Evolutionary conservation across 1,140 invertebrate species (phyloP).

Genomic region (Tetragnatha versicolor): DNA sequence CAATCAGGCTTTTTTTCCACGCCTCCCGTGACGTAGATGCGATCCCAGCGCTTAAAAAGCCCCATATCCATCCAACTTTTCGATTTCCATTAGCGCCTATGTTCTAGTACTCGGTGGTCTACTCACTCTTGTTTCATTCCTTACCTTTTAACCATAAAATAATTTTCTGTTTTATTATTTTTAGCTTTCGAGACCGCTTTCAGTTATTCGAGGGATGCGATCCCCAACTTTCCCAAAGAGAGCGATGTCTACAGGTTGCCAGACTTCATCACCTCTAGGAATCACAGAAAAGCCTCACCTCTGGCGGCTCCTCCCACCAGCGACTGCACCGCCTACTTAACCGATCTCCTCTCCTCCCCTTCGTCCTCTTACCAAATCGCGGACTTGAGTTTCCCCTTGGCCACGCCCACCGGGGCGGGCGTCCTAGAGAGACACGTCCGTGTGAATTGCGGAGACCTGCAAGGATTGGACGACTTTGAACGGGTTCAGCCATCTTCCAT

Average conservation of each 20-base stretch:
- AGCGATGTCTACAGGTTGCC: too few species aligned
- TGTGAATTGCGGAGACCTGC: not conserved
- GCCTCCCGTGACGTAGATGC: too few species aligned
- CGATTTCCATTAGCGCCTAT: too few species aligned
- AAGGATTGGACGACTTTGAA: slow-evolving; percentile 5
- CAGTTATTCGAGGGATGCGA: not conserved
- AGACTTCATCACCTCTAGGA: too few species aligned
- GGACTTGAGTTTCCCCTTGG: not conserved
- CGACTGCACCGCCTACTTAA: too few species aligned
- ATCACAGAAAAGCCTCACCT: not conserved
- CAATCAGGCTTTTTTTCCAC: too few species aligned
- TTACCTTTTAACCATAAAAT: not conserved
- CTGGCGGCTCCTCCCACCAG: not conserved
- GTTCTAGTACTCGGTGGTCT: too few species aligned
- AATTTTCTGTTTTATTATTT: not conserved
- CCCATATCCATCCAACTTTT: too few species aligned
- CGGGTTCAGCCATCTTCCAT: not conserved
- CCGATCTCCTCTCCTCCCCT: not conserved
- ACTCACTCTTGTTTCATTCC: too few species aligned
- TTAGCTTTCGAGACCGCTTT: not conserved
- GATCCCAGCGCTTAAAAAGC: too few species aligned
- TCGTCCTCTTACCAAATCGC: not conserved
- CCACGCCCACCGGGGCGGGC: not conserved
- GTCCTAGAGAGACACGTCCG: not conserved
- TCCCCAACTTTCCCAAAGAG: too few species aligned